Evolutionary conservation across 2,113 vertebrate species (phyloP), one percentile per base, ranked within the genome.

Genomic region (Melanocharis versteri): DNA sequence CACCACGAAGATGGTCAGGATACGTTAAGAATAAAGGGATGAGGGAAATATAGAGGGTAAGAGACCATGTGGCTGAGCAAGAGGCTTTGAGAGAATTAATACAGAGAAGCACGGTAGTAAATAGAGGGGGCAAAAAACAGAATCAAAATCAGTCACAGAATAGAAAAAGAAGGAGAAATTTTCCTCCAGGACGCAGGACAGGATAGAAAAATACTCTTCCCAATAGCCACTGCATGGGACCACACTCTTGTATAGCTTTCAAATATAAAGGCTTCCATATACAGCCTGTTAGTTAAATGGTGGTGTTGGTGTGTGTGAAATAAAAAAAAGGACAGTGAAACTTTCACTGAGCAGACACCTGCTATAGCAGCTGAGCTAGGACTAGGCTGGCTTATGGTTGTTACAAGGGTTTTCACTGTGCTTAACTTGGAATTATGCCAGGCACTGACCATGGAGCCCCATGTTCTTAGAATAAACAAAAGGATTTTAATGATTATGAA

Each of bases 341-440:
- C 72, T 86, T 94, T 89, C 30, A 40, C 33, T 50, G 12, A 66
- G 11, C 1, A 1, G 37, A 60, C 85, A 95, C 82, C 48, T 95
- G 85, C 40, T 93, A 3, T 50, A 86, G n/a, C 75, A 93, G 64
- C 83, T 89, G 87, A 96, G 51, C 56, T 30, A 44, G 44, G 24
- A 48, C 56, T 58, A n/a, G 61, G 10, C 68, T 92, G 17, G 69
- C 44, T 78, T 66, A 56, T 37, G 28, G 27, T 10, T 81, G 33
- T 75, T 75, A 75, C 40, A 91, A 82, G 47, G 57, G 44, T 75
- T 95, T 92, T 84, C 72, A 84, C 56, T 94, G 72, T 89, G 69
- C 76, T 87, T 81, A 27, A 33, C 22, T 82, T 94, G 95, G 83
- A 95, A 68, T 71, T 71, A 12, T 40, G 80, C 80, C 93, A 94